These are phyloP conservation scores for Dastarcus helophoroides DNA, from an alignment of 2,888 invertebrate species.

Conservation along the genomic window DNA sequence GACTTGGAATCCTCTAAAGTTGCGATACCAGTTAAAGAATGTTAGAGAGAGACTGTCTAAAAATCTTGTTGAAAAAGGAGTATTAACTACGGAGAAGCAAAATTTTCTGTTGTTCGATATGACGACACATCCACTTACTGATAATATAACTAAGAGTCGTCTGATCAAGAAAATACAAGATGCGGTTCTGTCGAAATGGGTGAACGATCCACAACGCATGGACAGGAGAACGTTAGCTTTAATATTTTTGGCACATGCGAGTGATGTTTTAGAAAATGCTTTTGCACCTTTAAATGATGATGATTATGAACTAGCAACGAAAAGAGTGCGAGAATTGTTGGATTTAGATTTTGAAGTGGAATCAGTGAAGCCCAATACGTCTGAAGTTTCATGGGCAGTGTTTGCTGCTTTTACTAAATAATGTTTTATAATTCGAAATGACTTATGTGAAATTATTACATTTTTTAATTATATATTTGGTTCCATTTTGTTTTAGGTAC, in stretches of 20 bases:
- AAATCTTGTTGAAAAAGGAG: slow-evolving; percentile 98
- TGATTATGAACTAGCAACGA: slow-evolving; percentile 97
- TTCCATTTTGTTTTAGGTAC: too few relatives aligned
- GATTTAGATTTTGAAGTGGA: slow-evolving; percentile 97
- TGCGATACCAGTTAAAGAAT: slow-evolving; percentile 96
- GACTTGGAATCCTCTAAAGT: slow-evolving; percentile 99
- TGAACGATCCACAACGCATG: slow-evolving; percentile 95
- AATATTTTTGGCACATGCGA: slow-evolving; percentile 92
- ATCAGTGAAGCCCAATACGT: slow-evolving; percentile 79
- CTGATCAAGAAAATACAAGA: slow-evolving; percentile 99
- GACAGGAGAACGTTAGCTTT: slow-evolving; percentile 89
- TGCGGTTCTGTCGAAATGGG: slow-evolving; percentile 90
- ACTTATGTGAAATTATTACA: too few relatives aligned
- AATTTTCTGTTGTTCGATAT: slow-evolving; percentile 99
- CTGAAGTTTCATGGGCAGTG: slow-evolving; percentile 97
- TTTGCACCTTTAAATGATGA: slow-evolving; percentile 95
- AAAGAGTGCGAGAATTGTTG: slow-evolving; percentile 87
- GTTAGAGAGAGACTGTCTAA: slow-evolving; percentile 98
- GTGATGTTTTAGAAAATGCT: slow-evolving; percentile 98
- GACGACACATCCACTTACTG: slow-evolving; percentile 98
- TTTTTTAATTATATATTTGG: too few relatives aligned
- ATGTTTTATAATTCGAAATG: too few relatives aligned
- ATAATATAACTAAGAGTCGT: slow-evolving; percentile 88
- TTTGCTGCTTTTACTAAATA: slow-evolving; percentile 98
- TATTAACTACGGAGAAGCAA: slow-evolving; percentile 97